Evolutionary conservation across 2,113 vertebrate species (phyloP), one percentile per base, ranked within the genome.

Genomic region (Lota lota): DNA sequence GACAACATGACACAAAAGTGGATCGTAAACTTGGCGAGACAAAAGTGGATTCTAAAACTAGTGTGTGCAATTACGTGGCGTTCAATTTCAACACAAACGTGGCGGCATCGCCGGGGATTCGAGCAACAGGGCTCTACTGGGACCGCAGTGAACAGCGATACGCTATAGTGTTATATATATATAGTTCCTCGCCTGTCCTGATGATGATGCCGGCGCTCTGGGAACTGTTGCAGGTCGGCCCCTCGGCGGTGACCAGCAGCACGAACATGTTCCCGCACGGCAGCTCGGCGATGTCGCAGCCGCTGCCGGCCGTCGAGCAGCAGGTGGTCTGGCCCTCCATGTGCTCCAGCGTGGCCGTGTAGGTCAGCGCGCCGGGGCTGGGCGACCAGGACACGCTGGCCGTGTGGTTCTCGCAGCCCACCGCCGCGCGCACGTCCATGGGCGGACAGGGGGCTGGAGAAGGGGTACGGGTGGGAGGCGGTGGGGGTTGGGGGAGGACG

Each of bases 391-490:
- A 33, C 54, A 93, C 66, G 10, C 40, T 83, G 28, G 87, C 67
- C 0, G 78, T 81, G 54, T 28, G 57, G 3, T 61, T 87, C 15
- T 74, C 56, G 47, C 93, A 94, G n/a, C 63, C 65, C 22, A 91
- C 59, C 0, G 5, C 64, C 28, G 15, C 24, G 0, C 15, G 18
- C 16, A 93, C 59, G 8, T 74, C 21, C 64, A 64, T 5, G 20
- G 93, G 92, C 24, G 89, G 50, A 63, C 93, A 93, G 1, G 92
- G 93, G 63, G 83, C 93, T 94, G 74, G 11, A 60, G 69, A 24
- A 1, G 3, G 40, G 40, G 36, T 6, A 74, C n/a, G 33, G 2
- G 33, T 50, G 8, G 47, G 40, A 19, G 19, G 33, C 1, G 19
- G 4, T 17, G 58, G 5, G 20, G 58, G 21, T 1, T 21, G n/a